A percentile compares a stretch with the other conserved stretches of the same genome.
Evolutionary conservation across 2,113 vertebrate genomes (phyloP).

Genomic region (Perognathus longimembris): DNA sequence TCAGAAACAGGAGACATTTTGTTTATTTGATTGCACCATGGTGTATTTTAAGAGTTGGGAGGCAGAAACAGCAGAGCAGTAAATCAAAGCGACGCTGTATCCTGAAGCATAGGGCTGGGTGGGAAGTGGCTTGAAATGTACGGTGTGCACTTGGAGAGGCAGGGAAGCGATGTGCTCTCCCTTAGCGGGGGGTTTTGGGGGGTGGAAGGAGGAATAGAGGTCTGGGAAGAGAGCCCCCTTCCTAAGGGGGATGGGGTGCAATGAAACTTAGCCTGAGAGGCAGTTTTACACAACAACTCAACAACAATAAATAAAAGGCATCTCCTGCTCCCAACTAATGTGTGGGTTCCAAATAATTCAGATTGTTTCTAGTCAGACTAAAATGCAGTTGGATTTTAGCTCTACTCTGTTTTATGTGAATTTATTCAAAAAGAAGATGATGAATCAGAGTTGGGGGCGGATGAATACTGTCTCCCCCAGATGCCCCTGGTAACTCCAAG

Average conservation of each 20-base stretch:
- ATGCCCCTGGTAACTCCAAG: not conserved
- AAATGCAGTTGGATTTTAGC: constrained; percentile 53
- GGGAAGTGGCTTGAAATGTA: not conserved
- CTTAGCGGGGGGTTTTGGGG: not conserved
- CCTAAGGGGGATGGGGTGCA: not conserved
- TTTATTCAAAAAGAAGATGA: constrained; percentile 35
- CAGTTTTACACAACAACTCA: not conserved
- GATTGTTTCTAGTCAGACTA: constrained; percentile 16
- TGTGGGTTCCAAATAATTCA: constrained; percentile 45
- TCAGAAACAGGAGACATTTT: constrained; percentile 29
- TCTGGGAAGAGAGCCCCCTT: not conserved
- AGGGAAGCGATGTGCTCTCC: not conserved
- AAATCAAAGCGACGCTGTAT: not conserved
- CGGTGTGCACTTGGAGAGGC: not conserved
- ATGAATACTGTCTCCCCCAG: not conserved
- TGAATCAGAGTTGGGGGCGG: not conserved
- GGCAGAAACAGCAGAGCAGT: not conserved
- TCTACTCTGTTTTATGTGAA: constrained; percentile 29
- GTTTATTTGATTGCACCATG: not conserved
- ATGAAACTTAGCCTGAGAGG: not conserved
- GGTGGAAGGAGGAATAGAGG: no score
- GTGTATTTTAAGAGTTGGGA: not conserved
- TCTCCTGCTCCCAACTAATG: constrained; percentile 48
- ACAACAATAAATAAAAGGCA: constrained; percentile 19
- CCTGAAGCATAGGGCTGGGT: not conserved